Conservation (phyloP, 2,113 vertebrate genomes). For the Struthio camelus region DNA sequence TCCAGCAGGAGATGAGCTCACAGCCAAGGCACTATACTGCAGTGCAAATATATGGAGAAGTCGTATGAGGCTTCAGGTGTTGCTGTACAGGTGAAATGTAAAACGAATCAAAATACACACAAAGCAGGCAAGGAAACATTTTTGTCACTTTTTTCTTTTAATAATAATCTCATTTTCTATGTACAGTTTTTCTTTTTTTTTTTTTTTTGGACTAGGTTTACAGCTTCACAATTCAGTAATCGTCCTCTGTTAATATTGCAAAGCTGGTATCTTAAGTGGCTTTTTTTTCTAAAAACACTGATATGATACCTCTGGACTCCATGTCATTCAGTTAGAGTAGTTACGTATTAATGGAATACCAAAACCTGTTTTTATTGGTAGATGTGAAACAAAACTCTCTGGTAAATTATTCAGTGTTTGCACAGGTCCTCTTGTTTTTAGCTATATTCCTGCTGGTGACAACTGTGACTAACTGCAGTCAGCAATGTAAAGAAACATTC, state of each 20-base stretch:
- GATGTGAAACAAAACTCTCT: not conserved
- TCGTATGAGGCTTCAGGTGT: not conserved
- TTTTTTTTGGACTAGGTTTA: conserved; percentile 4
- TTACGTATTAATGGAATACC: not conserved
- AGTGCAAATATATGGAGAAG: not conserved
- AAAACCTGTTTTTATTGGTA: not conserved
- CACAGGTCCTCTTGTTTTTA: not conserved
- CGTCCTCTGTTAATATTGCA: not conserved
- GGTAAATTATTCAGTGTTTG: not conserved
- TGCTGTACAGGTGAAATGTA: not conserved
- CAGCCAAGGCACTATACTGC: not conserved
- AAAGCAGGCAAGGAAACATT: not conserved
- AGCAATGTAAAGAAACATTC: not conserved
- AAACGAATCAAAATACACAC: not conserved
- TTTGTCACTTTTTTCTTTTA: not conserved
- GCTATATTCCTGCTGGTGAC: not conserved
- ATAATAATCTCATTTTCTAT: not conserved
- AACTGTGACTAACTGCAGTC: not conserved
- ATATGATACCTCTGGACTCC: not conserved
- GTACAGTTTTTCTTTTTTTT: conserved; percentile 16
- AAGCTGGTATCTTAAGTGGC: not conserved
- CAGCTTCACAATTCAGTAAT: not conserved
- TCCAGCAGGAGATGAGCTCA: not conserved
- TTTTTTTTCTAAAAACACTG: not conserved
- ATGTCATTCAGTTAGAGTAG: not conserved